A percentile compares a stretch with the other conserved stretches of the same genome.
Conservation (phyloP, 37 sponge, comb jelly and placozoan species). For the Lycopodina hypogea region DNA sequence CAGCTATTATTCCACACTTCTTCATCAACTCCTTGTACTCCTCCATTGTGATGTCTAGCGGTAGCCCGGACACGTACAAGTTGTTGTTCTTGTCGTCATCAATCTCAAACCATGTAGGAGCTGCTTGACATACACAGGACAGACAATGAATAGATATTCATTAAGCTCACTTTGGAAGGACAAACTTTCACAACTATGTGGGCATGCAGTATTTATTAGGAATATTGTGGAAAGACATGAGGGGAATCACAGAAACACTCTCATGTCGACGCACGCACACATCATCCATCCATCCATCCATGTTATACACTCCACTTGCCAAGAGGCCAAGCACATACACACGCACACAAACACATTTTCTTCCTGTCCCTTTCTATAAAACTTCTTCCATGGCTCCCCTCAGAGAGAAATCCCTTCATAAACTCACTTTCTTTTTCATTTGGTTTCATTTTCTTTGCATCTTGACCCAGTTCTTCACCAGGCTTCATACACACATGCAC, state of each 20-base stretch:
- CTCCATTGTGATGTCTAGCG: conserved; percentile 71
- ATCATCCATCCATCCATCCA: too few relatives aligned
- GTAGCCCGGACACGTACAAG: conserved; percentile 91
- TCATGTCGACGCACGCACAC: too few relatives aligned
- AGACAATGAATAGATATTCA: background rate
- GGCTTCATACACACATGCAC: conserved; percentile 13
- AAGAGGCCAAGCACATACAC: too few relatives aligned
- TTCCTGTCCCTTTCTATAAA: too few relatives aligned
- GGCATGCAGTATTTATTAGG: too few relatives aligned
- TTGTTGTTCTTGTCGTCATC: conserved; percentile 78
- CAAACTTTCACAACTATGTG: too few relatives aligned
- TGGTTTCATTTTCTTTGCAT: conserved; percentile 10
- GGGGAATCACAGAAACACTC: too few relatives aligned
- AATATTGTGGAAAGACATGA: too few relatives aligned
- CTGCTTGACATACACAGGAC: background rate
- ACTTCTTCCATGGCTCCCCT: too few relatives aligned
- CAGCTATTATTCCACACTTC: conserved; percentile 90
- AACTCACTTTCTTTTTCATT: conserved; percentile 9
- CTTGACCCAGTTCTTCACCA: background rate
- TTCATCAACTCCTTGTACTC: conserved; percentile 84
- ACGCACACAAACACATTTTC: too few relatives aligned
- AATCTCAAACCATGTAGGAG: conserved; percentile 90
- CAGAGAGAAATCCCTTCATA: too few relatives aligned
- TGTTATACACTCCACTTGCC: too few relatives aligned
- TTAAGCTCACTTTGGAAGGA: background rate